Evolutionary conservation across 1,140 invertebrate species (phyloP).

Genomic region (Drosophila azteca): DNA sequence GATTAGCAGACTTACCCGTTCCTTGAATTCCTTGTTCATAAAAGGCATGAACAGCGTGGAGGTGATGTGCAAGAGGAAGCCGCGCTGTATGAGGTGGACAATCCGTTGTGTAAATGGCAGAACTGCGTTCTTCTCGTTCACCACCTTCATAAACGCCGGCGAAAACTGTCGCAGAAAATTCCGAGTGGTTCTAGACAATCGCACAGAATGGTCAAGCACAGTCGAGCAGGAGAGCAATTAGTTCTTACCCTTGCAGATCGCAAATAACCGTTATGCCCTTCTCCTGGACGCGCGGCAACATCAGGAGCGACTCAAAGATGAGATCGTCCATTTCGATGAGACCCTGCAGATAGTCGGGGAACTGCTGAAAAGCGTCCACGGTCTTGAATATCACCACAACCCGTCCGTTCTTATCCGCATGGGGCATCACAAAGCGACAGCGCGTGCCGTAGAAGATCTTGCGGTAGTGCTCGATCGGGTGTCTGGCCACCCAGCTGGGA

Average conservation of each 20-base stretch:
- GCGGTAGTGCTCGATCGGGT: conserved; percentile 62
- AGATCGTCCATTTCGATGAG: conserved; percentile 80
- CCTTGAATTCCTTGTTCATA: conserved; percentile 78
- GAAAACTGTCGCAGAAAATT: conserved; percentile 72
- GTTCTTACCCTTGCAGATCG: conserved; percentile 64
- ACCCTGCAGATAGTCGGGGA: conserved; percentile 70
- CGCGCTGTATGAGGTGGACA: conserved; percentile 73
- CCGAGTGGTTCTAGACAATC: conserved; percentile 46
- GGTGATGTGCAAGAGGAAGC: conserved; percentile 74
- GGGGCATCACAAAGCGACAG: conserved; percentile 73
- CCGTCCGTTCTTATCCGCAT: conserved; percentile 67
- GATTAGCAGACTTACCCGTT: conserved; percentile 43
- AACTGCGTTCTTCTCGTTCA: conserved; percentile 74
- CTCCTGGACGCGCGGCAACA: conserved; percentile 68
- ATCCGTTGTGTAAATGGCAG: conserved; percentile 67
- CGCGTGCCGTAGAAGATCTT: conserved; percentile 60
- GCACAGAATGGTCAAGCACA: neutral
- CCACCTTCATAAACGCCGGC: conserved; percentile 66
- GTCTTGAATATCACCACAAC: conserved; percentile 74
- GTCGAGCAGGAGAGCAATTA: neutral
- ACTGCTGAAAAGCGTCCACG: conserved; percentile 72
- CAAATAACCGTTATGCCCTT: conserved; percentile 78
- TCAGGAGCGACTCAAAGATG: conserved; percentile 74
- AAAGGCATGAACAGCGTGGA: conserved; percentile 73
- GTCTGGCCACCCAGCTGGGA: conserved; percentile 74